These are phyloP conservation scores for Monoplex corrugatus DNA, from an alignment of 2,888 invertebrate species.

Conservation along the genomic window DNA sequence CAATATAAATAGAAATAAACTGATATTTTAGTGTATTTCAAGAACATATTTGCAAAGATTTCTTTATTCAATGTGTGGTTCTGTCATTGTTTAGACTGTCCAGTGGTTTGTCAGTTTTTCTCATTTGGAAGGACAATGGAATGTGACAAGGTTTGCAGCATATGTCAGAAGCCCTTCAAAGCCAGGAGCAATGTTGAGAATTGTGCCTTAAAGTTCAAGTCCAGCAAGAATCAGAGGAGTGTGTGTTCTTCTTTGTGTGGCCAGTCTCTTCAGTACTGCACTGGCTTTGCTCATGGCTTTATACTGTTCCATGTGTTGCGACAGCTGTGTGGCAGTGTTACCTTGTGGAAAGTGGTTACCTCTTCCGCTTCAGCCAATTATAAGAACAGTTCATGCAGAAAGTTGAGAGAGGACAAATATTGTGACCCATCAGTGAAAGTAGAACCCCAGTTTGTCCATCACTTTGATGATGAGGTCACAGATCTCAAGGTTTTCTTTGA, in stretches of 20 bases:
- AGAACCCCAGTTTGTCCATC: neutral
- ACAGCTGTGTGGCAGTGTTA: neutral
- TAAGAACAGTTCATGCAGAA: neutral
- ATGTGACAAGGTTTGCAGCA: neutral
- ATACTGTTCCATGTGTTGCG: neutral
- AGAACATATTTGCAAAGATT: too few relatives aligned
- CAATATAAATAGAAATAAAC: too few relatives aligned
- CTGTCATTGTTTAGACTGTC: too few relatives aligned
- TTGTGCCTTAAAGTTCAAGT: too few relatives aligned
- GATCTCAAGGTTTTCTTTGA: neutral
- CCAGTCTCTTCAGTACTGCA: constrained; percentile 11
- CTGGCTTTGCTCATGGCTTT: neutral
- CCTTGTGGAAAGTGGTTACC: neutral
- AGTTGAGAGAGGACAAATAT: neutral
- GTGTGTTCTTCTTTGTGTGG: neutral
- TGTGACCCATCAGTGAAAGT: neutral
- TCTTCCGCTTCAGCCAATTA: neutral
- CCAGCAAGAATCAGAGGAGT: neutral
- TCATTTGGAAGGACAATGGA: neutral
- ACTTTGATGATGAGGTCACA: neutral
- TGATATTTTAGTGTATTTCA: too few relatives aligned
- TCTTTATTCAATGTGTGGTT: too few relatives aligned
- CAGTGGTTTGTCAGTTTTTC: too few relatives aligned
- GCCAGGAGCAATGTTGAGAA: neutral
- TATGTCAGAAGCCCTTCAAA: neutral